Conservation (phyloP, 2,888 invertebrate genomes). For the Philereme transversata region DNA sequence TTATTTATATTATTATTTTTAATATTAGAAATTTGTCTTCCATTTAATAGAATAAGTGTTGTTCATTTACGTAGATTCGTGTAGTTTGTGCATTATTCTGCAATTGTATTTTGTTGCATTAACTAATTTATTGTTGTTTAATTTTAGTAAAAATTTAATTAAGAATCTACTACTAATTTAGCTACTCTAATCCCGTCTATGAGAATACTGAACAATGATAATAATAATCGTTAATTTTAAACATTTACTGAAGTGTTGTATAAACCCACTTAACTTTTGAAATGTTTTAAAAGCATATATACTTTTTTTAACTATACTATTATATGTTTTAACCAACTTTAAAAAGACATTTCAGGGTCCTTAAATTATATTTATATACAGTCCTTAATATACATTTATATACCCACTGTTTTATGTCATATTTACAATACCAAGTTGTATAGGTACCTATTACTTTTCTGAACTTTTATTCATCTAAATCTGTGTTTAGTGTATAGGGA, state of each 20-base stretch:
- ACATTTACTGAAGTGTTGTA: conserved; percentile 3
- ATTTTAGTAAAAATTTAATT: not conserved
- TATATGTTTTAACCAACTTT: not conserved
- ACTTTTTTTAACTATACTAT: not conserved
- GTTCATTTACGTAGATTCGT: conserved; percentile 25
- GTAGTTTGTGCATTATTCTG: conserved; percentile 2
- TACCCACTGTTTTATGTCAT: conserved; percentile 17
- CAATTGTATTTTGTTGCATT: conserved; percentile 8
- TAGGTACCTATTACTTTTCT: conserved; percentile 16
- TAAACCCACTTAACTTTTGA: conserved; percentile 6
- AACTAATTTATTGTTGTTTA: conserved; percentile 10
- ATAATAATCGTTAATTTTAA: conserved; percentile 12
- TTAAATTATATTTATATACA: conserved; percentile 25
- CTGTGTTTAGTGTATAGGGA: conserved; percentile 13
- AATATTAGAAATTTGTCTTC: conserved; percentile 56
- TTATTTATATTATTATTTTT: conserved; percentile 17
- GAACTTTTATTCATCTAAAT: conserved; percentile 9
- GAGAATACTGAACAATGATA: conserved; percentile 13
- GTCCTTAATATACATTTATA: conserved; percentile 13
- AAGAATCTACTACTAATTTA: not conserved
- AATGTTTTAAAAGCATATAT: conserved; percentile 7
- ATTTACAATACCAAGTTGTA: conserved; percentile 9
- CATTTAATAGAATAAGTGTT: conserved; percentile 54
- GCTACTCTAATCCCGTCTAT: not conserved
- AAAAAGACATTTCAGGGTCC: conserved; percentile 16